Base-by-base conservation (phyloP, 92 coral and sea anemone genomes). In the Diadumene lineata region DNA sequence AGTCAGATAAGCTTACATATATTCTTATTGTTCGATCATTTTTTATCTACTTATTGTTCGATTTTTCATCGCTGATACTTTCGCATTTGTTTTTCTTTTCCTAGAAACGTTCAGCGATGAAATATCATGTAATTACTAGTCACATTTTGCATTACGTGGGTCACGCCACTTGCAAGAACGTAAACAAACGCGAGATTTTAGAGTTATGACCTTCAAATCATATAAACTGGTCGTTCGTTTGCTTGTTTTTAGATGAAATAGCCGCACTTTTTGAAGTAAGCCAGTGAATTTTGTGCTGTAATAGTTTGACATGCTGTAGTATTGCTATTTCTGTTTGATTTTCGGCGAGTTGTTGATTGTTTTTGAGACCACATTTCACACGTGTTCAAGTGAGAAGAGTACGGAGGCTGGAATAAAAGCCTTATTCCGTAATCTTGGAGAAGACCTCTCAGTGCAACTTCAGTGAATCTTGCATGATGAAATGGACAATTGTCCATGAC, bases 401-500 rank as follows among this genome's bases (percentile, higher is more conserved):
- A 78, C 38, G 82, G 50, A 18, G 79, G 84, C 72, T 80, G 84
- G 32, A 44, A 80, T 1, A 69, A 38, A 8, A 79, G 21, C 16
- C 31, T 32, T 22, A 77, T 34, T 43, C 81, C 74, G 34, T 46
- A 77, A 31, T 80, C 85, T 30, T 26, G 6, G 17, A 64, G 43
- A 15, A 64, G 11, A 30, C 43, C 38, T 64, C 43, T 64, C 70
- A 64, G 32, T 13, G 32, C 70, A 0, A 33, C 43, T 38, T 71
- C 73, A 15, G 53, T 31, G 66, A 80, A 80, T 18, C 27, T 55
- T 28, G 72, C 84, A 26, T 79, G 84, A 43, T 79, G 84, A 31
- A 79, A 79, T 22, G 74, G 69, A 18, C 50, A 64, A 68, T 81
- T 81, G 70, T 87, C 87, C 87, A 87, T 87, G 34, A 87, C 72